Evolutionary conservation across 2,113 vertebrate species (phyloP).

Genomic region (Neodontobutis hainanensis): DNA sequence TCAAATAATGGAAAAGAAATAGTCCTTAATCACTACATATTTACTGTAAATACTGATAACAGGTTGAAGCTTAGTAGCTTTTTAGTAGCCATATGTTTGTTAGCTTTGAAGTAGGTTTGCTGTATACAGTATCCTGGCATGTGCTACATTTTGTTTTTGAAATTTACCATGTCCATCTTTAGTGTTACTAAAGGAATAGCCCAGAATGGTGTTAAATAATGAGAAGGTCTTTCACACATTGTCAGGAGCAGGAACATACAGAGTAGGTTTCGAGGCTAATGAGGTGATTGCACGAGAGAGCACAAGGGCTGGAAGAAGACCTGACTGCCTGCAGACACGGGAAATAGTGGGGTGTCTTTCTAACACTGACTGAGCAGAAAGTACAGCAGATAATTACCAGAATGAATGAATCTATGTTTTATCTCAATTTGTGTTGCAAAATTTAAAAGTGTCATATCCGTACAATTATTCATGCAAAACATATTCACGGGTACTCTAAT

Average conservation of each 20-base stretch:
- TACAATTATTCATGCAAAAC: no score
- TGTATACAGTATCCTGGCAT: background rate
- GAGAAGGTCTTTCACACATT: conserved; percentile 2
- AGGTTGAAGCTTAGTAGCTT: no score
- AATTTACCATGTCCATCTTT: background rate
- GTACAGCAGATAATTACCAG: background rate
- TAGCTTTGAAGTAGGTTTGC: no score
- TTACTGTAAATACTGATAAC: no score
- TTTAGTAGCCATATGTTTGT: no score
- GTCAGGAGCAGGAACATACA: conserved; percentile 9
- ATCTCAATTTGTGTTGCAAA: no score
- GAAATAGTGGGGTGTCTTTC: background rate
- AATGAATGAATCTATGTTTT: background rate
- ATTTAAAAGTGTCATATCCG: no score
- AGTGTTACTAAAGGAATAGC: conserved; percentile 1
- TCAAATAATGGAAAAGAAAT: background rate
- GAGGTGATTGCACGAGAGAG: background rate
- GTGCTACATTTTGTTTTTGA: background rate
- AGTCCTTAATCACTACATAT: background rate
- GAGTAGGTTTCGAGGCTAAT: conserved; percentile 3
- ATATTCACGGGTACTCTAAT: no score
- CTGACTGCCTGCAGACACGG: background rate
- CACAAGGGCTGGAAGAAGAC: background rate
- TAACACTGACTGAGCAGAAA: background rate
- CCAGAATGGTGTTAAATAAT: conserved; percentile 1